Evolutionary conservation across 2,888 invertebrate species (phyloP).

Genomic region (Eretmocerus hayati): DNA sequence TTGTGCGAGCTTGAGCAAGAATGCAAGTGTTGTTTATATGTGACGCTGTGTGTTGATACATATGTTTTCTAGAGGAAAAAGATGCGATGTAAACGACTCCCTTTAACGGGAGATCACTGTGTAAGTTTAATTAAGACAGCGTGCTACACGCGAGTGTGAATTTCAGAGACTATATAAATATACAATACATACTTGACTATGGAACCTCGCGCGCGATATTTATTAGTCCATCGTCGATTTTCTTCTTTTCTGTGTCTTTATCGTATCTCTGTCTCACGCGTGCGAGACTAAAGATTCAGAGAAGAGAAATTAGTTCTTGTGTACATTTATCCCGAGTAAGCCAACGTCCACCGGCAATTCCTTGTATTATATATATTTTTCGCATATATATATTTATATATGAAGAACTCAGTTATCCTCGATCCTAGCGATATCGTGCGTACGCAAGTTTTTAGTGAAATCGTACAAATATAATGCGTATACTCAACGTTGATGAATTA

Average conservation of each 20-base stretch:
- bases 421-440: constrained; percentile 31
- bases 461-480: constrained; percentile 48
- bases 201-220: constrained; percentile 3
- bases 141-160: neutral
- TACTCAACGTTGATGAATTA: constrained; percentile 42
- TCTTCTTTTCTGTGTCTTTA: neutral
- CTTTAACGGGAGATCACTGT: neutral
- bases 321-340: too few relatives aligned
- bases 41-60: constrained; percentile 15
- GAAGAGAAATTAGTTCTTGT: too few relatives aligned
- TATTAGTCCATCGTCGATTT: neutral
- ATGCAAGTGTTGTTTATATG: constrained; percentile 13
- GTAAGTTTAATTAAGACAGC: neutral
- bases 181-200: constrained; percentile 6
- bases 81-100: constrained; percentile 9
- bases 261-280: neutral
- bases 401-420: constrained; percentile 6
- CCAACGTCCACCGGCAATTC: too few relatives aligned
- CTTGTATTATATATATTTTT: too few relatives aligned
- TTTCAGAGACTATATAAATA: constrained; percentile 7
- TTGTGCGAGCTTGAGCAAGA: neutral
- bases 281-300: neutral
- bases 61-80: constrained; percentile 3
- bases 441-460: constrained; percentile 37
- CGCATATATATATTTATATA: constrained; percentile 6